phyloP scores from a whole-genome alignment of 1,140 invertebrate species.

The Aphis craccivora region DNA sequence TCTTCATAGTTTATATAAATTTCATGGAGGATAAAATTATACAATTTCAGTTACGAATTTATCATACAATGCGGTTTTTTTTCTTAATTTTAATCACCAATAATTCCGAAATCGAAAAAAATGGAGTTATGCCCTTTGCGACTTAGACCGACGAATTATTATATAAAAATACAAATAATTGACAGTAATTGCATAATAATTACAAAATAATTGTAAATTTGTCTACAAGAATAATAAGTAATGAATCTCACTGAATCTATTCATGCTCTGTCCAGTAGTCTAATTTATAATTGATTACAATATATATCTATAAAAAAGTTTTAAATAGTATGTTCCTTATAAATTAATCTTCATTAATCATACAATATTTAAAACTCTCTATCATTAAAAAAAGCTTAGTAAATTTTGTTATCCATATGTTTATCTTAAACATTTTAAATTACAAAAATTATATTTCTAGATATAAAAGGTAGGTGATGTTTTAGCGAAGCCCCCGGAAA shows the following conservation, averaged over 20 bases:
- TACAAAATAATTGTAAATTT: not conserved
- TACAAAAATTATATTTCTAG: not conserved
- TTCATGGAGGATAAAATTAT: no score
- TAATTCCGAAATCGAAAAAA: no score
- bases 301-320: not conserved
- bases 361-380: no score
- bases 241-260: not conserved
- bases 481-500: not conserved
- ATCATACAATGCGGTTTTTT: no score
- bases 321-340: no score
- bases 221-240: not conserved
- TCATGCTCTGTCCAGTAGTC: not conserved
- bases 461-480: no score
- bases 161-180: not conserved
- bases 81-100: no score
- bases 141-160: constrained; percentile 39
- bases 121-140: no score
- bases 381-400: not conserved
- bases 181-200: not conserved
- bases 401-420: not conserved
- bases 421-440: not conserved
- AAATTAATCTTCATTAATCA: no score
- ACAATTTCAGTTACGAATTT: no score
- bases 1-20: no score
- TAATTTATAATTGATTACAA: not conserved